These are phyloP conservation scores for Isotomurus palustris DNA, from an alignment of 2,888 invertebrate genomes.

Conservation along the genomic window DNA sequence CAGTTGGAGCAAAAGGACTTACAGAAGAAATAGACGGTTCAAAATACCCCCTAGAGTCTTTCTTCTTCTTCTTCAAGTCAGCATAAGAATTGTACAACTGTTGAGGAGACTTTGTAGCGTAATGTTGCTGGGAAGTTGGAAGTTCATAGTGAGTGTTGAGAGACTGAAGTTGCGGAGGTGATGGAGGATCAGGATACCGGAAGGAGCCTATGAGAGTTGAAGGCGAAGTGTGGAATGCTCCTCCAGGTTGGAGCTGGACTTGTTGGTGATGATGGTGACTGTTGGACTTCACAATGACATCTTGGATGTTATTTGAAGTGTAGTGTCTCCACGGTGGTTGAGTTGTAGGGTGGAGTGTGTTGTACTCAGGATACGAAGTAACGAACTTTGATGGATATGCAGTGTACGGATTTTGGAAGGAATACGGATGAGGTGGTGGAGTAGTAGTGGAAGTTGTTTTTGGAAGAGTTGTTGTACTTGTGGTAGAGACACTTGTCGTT, in stretches of 20 bases:
- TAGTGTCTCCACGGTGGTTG: neutral
- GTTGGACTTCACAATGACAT: neutral
- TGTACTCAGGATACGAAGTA: neutral
- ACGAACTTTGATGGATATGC: neutral
- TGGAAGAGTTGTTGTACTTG: neutral
- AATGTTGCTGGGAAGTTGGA: too few relatives aligned
- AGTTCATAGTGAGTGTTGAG: constrained; percentile 22
- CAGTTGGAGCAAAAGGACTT: neutral
- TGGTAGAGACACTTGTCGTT: constrained; percentile 3
- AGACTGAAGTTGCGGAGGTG: constrained; percentile 33
- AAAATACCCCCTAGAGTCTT: neutral
- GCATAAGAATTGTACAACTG: too few relatives aligned
- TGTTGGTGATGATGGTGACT: neutral
- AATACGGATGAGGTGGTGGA: neutral
- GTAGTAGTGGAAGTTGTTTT: neutral
- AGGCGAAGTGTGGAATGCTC: neutral
- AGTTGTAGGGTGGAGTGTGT: neutral
- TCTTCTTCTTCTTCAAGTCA: neutral
- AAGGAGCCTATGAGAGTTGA: constrained; percentile 25
- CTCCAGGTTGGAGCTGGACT: neutral
- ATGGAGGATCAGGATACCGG: constrained; percentile 36
- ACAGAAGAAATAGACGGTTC: neutral
- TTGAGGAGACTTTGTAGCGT: too few relatives aligned
- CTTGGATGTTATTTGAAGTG: constrained; percentile 2
- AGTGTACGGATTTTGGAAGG: too few relatives aligned